Conservation (phyloP, 2,888 invertebrate species). For the Morinoia aosen region DNA sequence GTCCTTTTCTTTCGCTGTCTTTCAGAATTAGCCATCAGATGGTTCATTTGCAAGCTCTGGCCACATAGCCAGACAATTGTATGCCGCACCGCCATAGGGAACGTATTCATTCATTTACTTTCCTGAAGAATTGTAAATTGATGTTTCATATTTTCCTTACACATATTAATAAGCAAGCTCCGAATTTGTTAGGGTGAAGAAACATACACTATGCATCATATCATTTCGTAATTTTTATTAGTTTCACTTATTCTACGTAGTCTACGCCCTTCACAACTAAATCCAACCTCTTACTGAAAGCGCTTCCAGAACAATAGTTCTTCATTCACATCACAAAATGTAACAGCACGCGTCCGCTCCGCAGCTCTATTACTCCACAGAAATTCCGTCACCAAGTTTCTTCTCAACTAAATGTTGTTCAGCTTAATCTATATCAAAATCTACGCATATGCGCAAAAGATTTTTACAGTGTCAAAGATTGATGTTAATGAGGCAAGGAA, state of each 20-base stretch:
- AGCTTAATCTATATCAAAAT: neutral
- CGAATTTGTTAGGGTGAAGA: neutral
- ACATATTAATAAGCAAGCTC: neutral
- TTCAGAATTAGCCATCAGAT: too few relatives aligned
- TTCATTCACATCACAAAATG: neutral
- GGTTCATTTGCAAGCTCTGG: too few relatives aligned
- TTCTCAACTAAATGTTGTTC: neutral
- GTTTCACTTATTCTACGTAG: neutral
- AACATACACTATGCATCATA: neutral
- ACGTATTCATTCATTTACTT: too few relatives aligned
- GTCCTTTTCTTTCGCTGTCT: too few relatives aligned
- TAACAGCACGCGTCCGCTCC: neutral
- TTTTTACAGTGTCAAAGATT: neutral
- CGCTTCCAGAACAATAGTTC: neutral
- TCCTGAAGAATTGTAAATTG: too few relatives aligned
- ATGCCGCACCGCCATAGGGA: too few relatives aligned
- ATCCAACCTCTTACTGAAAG: neutral
- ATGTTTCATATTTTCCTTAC: neutral
- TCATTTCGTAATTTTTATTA: neutral
- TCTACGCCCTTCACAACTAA: neutral
- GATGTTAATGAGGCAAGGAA: neutral
- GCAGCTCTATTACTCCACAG: neutral
- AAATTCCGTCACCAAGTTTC: neutral
- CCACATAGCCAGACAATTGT: too few relatives aligned
- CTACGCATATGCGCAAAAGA: neutral